A percentile compares a stretch with the other conserved stretches of the same genome.
Conservation (phyloP, 2,888 invertebrate species). For the Heliconius erato region DNA sequence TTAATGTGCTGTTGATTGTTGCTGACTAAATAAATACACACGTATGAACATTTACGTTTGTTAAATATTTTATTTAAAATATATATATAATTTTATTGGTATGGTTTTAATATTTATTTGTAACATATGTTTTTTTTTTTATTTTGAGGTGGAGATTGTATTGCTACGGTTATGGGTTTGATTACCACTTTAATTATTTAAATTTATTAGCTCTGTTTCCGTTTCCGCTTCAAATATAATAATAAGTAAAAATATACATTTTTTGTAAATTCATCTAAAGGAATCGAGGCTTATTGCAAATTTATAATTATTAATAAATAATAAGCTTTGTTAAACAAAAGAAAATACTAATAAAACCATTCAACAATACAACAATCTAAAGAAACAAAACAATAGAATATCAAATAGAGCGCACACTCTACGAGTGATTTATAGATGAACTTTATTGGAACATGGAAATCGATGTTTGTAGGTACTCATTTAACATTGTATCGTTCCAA, state of each 20-base stretch:
- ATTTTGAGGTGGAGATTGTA: neutral
- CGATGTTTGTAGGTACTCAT: constrained; percentile 5
- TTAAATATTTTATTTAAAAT: neutral
- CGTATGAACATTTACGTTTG: neutral
- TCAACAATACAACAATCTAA: neutral
- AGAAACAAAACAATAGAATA: neutral
- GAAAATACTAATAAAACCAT: neutral
- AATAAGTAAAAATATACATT: too few relatives aligned
- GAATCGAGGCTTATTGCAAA: neutral
- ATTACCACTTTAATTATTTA: neutral
- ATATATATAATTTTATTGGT: neutral
- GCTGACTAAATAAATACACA: constrained; percentile 67
- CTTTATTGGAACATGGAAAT: constrained; percentile 34
- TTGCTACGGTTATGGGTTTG: neutral
- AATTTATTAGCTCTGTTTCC: too few relatives aligned
- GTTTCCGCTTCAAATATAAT: too few relatives aligned
- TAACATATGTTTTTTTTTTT: too few relatives aligned
- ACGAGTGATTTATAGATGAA: constrained; percentile 30
- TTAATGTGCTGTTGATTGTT: constrained; percentile 72
- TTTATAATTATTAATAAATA: neutral
- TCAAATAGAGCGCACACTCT: neutral
- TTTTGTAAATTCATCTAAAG: too few relatives aligned
- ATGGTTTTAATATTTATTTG: too few relatives aligned
- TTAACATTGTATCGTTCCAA: constrained; percentile 35
- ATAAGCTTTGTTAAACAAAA: neutral